phyloP scores from a whole-genome alignment of 1,140 invertebrate genomes.

The Delia radicum region DNA sequence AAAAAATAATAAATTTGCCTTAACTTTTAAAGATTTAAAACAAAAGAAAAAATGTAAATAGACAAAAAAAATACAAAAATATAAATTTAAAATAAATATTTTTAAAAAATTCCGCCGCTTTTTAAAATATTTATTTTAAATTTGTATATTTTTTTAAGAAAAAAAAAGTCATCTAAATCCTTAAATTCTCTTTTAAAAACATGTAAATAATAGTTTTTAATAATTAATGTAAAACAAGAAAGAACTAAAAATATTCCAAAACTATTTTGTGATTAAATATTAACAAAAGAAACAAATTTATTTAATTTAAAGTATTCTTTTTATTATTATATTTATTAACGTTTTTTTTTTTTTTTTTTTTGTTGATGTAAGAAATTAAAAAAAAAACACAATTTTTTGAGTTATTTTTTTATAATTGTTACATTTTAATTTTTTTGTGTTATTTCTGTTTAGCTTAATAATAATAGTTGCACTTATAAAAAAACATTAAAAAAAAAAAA shows the following conservation, averaged over 20 bases:
- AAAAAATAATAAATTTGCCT: constrained; percentile 11
- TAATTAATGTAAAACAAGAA: background rate
- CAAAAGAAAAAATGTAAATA: constrained; percentile 14
- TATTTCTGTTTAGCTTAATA: background rate
- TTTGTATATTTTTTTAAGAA: background rate
- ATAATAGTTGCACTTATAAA: background rate
- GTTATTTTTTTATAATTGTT: background rate
- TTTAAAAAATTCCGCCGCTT: background rate
- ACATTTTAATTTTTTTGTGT: background rate
- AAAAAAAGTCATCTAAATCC: constrained; percentile 1
- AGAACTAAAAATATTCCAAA: background rate
- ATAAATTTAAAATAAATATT: background rate
- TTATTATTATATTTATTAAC: background rate
- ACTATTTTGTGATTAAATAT: constrained; percentile 17
- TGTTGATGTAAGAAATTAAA: background rate
- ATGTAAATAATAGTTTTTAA: constrained; percentile 6
- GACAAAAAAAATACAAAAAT: background rate
- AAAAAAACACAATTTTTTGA: background rate
- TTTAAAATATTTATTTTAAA: background rate
- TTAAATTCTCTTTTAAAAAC: background rate
- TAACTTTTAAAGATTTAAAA: constrained; percentile 12
- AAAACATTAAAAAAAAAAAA: background rate
- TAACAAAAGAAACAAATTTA: constrained; percentile 6
- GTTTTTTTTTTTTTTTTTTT: background rate
- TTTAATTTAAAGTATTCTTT: background rate